These are phyloP conservation scores for Amyelois transitella DNA, from an alignment of 1,140 invertebrate genomes.

Conservation along the genomic window DNA sequence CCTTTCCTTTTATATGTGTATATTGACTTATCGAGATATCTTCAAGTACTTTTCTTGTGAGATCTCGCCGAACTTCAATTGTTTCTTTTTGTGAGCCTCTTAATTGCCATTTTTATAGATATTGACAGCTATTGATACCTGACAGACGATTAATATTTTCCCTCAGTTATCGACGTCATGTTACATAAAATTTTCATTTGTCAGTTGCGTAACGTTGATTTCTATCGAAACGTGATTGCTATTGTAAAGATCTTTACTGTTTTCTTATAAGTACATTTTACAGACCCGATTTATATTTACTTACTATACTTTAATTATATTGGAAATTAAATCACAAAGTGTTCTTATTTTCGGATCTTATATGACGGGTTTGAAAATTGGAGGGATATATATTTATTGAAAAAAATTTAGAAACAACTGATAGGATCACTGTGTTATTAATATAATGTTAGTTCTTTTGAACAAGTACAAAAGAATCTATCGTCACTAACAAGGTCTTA, in stretches of 20 bases:
- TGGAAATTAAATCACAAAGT: too few relatives aligned
- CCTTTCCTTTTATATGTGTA: constrained; percentile 23
- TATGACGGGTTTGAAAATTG: too few relatives aligned
- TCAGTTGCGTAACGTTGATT: not conserved
- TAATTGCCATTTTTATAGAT: not conserved
- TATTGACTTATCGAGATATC: constrained; percentile 20
- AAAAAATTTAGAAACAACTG: too few relatives aligned
- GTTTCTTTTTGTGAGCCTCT: constrained; percentile 10
- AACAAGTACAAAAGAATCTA: not conserved
- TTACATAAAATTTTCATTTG: not conserved
- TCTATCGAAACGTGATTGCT: not conserved
- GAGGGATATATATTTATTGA: too few relatives aligned
- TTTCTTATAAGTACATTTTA: not conserved
- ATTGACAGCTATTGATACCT: too few relatives aligned
- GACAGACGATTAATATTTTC: constrained; percentile 1
- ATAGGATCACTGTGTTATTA: too few relatives aligned
- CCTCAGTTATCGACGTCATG: not conserved
- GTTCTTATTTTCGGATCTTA: too few relatives aligned
- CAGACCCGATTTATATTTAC: not conserved
- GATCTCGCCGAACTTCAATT: constrained; percentile 14
- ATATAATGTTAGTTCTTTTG: not conserved
- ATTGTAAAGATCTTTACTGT: not conserved
- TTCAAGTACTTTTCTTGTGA: constrained; percentile 17
- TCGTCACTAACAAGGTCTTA: not conserved
- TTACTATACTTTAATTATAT: not conserved